Conservation (phyloP, 2,797 vertebrate genomes). For the Cyclura pinguis region DNA sequence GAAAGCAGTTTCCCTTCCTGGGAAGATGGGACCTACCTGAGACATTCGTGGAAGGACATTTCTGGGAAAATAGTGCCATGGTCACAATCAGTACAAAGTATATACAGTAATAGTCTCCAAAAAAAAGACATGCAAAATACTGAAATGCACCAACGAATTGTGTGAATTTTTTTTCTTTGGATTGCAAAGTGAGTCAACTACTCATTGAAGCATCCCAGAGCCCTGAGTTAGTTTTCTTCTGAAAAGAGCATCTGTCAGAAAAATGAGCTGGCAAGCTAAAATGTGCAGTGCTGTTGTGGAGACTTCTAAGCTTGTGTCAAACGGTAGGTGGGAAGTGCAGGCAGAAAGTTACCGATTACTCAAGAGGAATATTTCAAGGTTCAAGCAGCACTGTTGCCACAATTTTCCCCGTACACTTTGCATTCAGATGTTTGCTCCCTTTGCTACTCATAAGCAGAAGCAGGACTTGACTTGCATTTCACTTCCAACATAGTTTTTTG, state of each 20-base stretch:
- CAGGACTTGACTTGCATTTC: not conserved
- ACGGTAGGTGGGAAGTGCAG: conserved; percentile 6
- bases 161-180: not conserved
- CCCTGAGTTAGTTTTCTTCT: conserved; percentile 11
- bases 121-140: not conserved
- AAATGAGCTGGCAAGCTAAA: conserved; percentile 28
- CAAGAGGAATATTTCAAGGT: not conserved
- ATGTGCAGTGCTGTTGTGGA: conserved; percentile 24
- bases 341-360: not conserved
- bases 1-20: too few relatives aligned
- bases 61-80: not conserved
- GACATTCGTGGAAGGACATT: not conserved
- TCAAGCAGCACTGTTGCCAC: not conserved
- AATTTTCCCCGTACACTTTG: conserved; percentile 23
- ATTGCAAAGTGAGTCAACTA: not conserved
- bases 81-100: not conserved
- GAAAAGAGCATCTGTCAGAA: conserved; percentile 31
- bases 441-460: not conserved
- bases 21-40: not conserved
- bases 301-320: conserved; percentile 12
- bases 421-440: conserved; percentile 35
- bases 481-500: not conserved
- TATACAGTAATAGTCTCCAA: not conserved
- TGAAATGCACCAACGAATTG: not conserved
- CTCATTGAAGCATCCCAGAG: not conserved